phyloP scores from a whole-genome alignment of 2,113 vertebrate species.

The Phaethon lepturus region DNA sequence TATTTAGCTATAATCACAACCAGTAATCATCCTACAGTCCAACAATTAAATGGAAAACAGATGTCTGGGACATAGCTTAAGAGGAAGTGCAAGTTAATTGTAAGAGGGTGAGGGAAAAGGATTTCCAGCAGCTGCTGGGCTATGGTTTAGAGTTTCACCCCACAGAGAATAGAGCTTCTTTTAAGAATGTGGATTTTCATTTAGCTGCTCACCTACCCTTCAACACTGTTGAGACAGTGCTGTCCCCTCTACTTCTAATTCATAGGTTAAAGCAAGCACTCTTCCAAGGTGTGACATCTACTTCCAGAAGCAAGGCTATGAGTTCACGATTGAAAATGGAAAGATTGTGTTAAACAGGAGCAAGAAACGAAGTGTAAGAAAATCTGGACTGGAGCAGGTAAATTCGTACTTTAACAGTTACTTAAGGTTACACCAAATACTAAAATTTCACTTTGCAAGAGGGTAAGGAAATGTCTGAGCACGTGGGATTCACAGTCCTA shows the following conservation, averaged over 20 bases:
- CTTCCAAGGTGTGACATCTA: conserved; percentile 83
- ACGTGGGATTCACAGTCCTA: not conserved
- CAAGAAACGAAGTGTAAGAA: conserved; percentile 53
- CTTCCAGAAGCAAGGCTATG: conserved; percentile 82
- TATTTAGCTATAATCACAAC: conserved; percentile 19
- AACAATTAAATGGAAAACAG: conserved; percentile 57
- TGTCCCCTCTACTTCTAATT: conserved; percentile 20
- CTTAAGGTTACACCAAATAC: not conserved
- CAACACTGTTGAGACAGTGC: not conserved
- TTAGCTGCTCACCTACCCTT: not conserved
- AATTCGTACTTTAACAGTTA: not conserved
- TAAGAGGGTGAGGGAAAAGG: not conserved
- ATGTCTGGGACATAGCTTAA: conserved; percentile 27
- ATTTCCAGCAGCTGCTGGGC: not conserved
- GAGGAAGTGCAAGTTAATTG: conserved; percentile 24
- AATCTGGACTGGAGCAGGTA: conserved; percentile 75
- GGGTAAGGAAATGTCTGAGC: not conserved
- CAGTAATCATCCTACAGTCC: not conserved
- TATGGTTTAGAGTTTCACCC: not conserved
- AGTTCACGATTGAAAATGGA: conserved; percentile 81
- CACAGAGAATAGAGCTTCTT: not conserved
- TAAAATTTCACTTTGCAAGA: not conserved
- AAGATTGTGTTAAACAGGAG: conserved; percentile 79
- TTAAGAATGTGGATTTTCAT: not conserved
- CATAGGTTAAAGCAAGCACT: conserved; percentile 70